Evolutionary conservation across 2,888 invertebrate species (phyloP).

Genomic region (Pimpla rufipes): DNA sequence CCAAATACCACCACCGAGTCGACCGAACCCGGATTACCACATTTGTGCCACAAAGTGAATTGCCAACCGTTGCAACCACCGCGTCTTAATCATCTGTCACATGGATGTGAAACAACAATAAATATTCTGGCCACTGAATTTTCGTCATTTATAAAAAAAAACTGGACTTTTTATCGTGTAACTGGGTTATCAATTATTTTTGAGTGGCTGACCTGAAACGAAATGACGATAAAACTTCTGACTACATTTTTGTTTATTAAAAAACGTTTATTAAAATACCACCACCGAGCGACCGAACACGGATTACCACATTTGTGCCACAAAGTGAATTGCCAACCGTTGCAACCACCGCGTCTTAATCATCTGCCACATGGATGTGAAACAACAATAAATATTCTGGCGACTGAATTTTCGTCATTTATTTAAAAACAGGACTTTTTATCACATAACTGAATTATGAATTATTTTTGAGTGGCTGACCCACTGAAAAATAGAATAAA

Average conservation of each 20-base stretch:
- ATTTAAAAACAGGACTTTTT: not conserved
- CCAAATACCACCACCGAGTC: slow-evolving; percentile 10
- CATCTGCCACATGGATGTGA: not conserved
- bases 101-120: slow-evolving; percentile 1
- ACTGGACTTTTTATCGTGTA: not conserved
- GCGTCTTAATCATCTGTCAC: not conserved
- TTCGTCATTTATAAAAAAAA: not conserved
- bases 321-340: not conserved
- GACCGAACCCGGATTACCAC: not conserved
- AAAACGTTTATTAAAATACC: too few species aligned
- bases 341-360: not conserved
- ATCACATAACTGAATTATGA: too few species aligned
- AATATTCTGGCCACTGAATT: not conserved
- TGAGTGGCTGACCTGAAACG: too few species aligned
- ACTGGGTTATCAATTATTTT: too few species aligned
- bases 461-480: too few species aligned
- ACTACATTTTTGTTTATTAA: too few species aligned
- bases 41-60: not conserved
- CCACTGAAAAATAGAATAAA: too few species aligned
- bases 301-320: not conserved
- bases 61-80: not conserved
- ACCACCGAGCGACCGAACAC: not conserved
- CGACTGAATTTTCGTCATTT: not conserved
- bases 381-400: slow-evolving; percentile 7
- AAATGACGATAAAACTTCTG: too few species aligned